A percentile compares a stretch with the other conserved stretches of the same genome.
Evolutionary conservation across 2,888 invertebrate species (phyloP).

Genomic region (Erannis defoliaria): DNA sequence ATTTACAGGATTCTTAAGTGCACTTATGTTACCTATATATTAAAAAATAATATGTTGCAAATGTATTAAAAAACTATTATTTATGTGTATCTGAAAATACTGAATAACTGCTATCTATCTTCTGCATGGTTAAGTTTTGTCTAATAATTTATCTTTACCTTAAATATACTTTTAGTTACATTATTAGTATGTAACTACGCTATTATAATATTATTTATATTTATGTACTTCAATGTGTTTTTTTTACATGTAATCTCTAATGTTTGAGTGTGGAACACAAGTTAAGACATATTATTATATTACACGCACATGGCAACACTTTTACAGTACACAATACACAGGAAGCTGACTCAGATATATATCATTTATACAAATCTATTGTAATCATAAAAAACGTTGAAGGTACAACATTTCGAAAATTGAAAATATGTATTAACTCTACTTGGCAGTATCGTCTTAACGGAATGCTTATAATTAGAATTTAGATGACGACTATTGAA

Average conservation of each 20-base stretch:
- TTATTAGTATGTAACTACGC: not conserved
- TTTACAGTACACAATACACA: not conserved
- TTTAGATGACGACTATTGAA: slow-evolving; percentile 34
- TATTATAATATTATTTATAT: not conserved
- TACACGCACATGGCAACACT: not conserved
- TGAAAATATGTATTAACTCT: slow-evolving; percentile 14
- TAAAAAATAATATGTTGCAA: no score
- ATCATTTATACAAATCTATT: slow-evolving; percentile 17
- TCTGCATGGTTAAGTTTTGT: not conserved
- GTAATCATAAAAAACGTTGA: not conserved
- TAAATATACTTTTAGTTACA: not conserved
- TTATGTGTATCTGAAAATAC: not conserved
- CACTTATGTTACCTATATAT: no score
- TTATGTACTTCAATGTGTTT: slow-evolving; percentile 1
- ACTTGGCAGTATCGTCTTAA: slow-evolving; percentile 49
- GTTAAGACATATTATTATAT: not conserved
- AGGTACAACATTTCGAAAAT: slow-evolving; percentile 4
- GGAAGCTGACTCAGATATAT: not conserved
- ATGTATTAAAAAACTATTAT: not conserved
- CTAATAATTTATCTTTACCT: slow-evolving; percentile 2
- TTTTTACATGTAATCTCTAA: not conserved
- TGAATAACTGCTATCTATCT: not conserved
- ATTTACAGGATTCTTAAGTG: no score
- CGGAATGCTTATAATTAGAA: slow-evolving; percentile 56
- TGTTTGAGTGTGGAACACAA: not conserved